Conservation (phyloP, 2,888 invertebrate species). For the Spodoptera littoralis region DNA sequence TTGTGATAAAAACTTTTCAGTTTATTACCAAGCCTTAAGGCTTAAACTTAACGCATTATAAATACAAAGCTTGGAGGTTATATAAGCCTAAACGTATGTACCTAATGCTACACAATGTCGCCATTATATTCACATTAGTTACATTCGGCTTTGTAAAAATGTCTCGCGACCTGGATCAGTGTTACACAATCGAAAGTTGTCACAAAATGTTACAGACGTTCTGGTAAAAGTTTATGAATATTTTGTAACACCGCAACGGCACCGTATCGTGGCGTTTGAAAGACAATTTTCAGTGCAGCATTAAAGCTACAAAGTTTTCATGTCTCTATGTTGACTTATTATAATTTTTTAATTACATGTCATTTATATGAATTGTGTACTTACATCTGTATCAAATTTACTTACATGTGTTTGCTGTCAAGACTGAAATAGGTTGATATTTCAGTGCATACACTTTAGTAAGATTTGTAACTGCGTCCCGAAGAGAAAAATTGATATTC, state of each 20-base stretch:
- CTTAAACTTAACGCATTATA: background rate
- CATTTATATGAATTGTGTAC: too few species aligned
- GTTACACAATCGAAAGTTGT: slow-evolving; percentile 48
- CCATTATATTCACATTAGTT: slow-evolving; percentile 57
- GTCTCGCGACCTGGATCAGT: slow-evolving; percentile 29
- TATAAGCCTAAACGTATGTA: slow-evolving; percentile 25
- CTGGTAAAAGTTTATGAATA: slow-evolving; percentile 19
- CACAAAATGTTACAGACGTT: slow-evolving; percentile 11
- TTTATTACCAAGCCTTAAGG: background rate
- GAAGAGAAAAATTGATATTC: too few species aligned
- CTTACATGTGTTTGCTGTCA: too few species aligned
- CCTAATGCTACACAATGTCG: slow-evolving; percentile 46
- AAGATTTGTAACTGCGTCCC: too few species aligned
- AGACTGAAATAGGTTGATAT: too few species aligned
- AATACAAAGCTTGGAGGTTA: slow-evolving; percentile 18
- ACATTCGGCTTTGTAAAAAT: slow-evolving; percentile 35
- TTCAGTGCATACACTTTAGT: too few species aligned
- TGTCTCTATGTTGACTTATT: too few species aligned
- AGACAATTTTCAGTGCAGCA: too few species aligned
- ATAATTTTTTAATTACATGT: too few species aligned
- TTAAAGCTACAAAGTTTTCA: too few species aligned
- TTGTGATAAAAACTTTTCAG: too few species aligned
- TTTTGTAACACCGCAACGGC: slow-evolving; percentile 13
- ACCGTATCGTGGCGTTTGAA: background rate
- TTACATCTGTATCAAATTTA: too few species aligned